Evolutionary conservation across 2,888 invertebrate species (phyloP), one percentile per base, ranked within the genome.

Genomic region (Exephanes ischioxanthus): DNA sequence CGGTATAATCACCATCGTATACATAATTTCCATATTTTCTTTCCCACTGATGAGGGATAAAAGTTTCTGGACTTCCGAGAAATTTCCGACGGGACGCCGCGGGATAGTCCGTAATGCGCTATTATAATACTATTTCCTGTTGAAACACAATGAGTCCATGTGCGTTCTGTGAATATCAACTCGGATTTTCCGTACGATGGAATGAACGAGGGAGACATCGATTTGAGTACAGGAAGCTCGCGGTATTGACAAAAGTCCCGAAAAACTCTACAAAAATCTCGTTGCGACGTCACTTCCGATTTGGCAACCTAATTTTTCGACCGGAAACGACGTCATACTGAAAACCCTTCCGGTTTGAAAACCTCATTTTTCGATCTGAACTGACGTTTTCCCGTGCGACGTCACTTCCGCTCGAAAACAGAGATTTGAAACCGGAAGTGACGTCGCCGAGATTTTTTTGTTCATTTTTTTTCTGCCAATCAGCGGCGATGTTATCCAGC

Each of bases 21-120:
- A 83, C 80, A 76, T 84, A 83, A 89, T 91, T 90, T 90, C 89
- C 91, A 90, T 90, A 90, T 89, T 90, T 90, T 89, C 88, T 89
- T 90, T 90, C 90, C 87, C 90, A 90, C 87, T 84, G 86, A 58
- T 19, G 51, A 48, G 37, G 16, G 19, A 26, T 19, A 51, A 26
- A 26, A 58, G 41, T 48, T 83, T 78, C 61, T 67, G 82, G 79
- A 86, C 86, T 89, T 90, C 86, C 75, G 45, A 82, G 89, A 87
- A 87, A 68, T 78, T 86, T 84, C 79, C 86, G 77, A 80, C 26
- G 80, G 68, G 48, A 48, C 73, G 70, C 77, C 78, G 55, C 75
- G 63, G 63, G 61, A 70, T 63, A 48, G 45, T 37, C 1, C 14
- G 9, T 30, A 58, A 70, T 48, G 37, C 68, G 61, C 41, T 76